Evolutionary conservation across 2,113 vertebrate genomes (phyloP), one percentile per base, ranked within the genome.

Genomic region (Eupsittula cactorum): DNA sequence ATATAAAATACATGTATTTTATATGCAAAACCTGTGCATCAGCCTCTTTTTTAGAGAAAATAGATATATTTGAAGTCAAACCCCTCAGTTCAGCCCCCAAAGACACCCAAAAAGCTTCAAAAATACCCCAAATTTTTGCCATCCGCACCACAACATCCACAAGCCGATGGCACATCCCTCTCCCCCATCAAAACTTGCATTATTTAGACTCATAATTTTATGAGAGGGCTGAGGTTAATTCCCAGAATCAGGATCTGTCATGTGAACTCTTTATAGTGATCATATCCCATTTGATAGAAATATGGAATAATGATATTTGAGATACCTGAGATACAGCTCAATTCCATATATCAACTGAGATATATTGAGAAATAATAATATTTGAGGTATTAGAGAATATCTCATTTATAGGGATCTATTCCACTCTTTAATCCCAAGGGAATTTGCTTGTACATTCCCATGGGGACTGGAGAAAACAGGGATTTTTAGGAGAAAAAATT

Each of bases 41-140:
- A 33, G 47, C 7, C 33, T 29, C 4, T 37, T 16, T 68, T 74
- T 52, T 19, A 65, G 14, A 44, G 5, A 25, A 89, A 73, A 57
- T 6, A n/a, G 0, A 4, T 2, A 1, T 2, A 19, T 57, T 77
- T 79, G 5, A 44, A 55, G 7, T 7, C 23, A 47, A 29, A 75
- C 2, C 4, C 10, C 9, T 3, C 47, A 41, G 33, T 17, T 82
- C 27, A n/a, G 25, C 12, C 47, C 42, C 53, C 59, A 39, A 31
- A 63, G 12, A 52, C 16, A 41, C 9, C 7, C 13, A 46, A 67
- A 67, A 91, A 14, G 13, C 33, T 9, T 6, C 8, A 29, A 60
- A 59, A 35, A 16, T 25, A 15, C 31, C 44, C 33, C 4, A 41
- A 57, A 65, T 18, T 42, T 29, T 28, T 18, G 20, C 69, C 7